Percentiles rank a stretch among this genome's conserved stretches.
Evolutionary conservation across 92 coral and sea anemone species (phyloP).

Genomic region (Zoanthus solanderi): DNA sequence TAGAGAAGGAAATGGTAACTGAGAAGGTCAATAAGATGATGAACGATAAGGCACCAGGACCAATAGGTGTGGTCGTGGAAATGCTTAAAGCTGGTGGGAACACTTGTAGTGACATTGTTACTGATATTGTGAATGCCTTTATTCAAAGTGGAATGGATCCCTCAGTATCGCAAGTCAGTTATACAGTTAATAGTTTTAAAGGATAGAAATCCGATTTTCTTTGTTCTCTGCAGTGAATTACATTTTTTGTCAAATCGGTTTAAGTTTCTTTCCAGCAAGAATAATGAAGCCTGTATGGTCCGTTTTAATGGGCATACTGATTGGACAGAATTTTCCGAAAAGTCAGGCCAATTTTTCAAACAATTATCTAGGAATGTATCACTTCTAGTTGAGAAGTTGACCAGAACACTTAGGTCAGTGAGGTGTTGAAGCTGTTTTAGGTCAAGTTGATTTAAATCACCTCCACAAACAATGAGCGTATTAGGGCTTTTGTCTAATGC

Average conservation of each 20-base stretch:
- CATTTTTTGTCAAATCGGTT: neutral
- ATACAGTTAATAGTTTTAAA: neutral
- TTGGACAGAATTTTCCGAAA: slow-evolving; percentile 46
- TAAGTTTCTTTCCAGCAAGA: slow-evolving; percentile 27
- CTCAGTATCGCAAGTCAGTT: neutral
- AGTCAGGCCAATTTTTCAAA: slow-evolving; percentile 51
- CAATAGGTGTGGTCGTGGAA: too few species aligned
- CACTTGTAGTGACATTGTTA: too few species aligned
- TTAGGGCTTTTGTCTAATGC: slow-evolving; percentile 20
- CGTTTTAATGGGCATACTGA: slow-evolving; percentile 36
- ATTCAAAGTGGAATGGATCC: too few species aligned
- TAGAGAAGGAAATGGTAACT: too few species aligned
- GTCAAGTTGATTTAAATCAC: slow-evolving; percentile 51
- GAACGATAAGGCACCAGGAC: too few species aligned
- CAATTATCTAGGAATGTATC: slow-evolving; percentile 47
- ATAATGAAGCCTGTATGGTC: slow-evolving; percentile 40
- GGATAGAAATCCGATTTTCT: slow-evolving; percentile 1
- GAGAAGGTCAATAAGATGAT: too few species aligned
- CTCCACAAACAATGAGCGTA: slow-evolving; percentile 49
- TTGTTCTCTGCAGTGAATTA: neutral
- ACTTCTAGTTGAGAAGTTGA: slow-evolving; percentile 52
- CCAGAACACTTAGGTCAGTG: slow-evolving; percentile 47
- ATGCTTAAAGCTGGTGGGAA: too few species aligned
- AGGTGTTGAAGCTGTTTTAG: slow-evolving; percentile 13
- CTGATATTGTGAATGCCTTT: too few species aligned